phyloP scores from a whole-genome alignment of 2,113 vertebrate genomes.

The Rafetus swinhoei region DNA sequence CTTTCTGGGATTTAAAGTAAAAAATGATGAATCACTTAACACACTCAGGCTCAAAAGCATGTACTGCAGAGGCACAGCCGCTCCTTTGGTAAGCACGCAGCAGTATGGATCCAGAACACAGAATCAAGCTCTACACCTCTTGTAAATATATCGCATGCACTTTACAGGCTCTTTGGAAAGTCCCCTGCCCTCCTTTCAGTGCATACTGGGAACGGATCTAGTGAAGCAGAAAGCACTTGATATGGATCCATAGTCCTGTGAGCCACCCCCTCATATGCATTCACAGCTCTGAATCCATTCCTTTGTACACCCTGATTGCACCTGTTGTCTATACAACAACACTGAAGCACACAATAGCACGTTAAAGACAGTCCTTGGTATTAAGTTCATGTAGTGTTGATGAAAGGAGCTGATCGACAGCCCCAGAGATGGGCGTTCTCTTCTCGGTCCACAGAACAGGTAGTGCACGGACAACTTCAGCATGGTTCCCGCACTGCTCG shows the following conservation, averaged over 20 bases:
- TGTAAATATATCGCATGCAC: neutral
- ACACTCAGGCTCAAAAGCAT: constrained; percentile 47
- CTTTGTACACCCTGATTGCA: neutral
- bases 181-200: neutral
- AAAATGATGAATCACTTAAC: constrained; percentile 65
- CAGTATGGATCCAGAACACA: rapidly evolving
- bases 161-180: neutral
- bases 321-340: neutral
- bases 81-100: neutral
- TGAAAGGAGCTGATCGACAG: neutral
- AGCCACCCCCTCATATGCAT: neutral
- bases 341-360: neutral
- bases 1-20: constrained; percentile 20
- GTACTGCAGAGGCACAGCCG: neutral
- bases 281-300: neutral
- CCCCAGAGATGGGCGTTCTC: neutral
- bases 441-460: rapidly evolving
- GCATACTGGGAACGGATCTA: neutral
- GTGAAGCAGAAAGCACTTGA: neutral
- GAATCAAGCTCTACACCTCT: neutral
- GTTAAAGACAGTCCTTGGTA: neutral
- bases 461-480: rapidly evolving
- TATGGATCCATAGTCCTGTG: neutral
- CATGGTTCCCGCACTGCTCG: neutral
- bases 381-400: neutral